These are phyloP conservation scores for Anoplius nigerrimus DNA, from an alignment of 2,888 invertebrate genomes.

Conservation along the genomic window DNA sequence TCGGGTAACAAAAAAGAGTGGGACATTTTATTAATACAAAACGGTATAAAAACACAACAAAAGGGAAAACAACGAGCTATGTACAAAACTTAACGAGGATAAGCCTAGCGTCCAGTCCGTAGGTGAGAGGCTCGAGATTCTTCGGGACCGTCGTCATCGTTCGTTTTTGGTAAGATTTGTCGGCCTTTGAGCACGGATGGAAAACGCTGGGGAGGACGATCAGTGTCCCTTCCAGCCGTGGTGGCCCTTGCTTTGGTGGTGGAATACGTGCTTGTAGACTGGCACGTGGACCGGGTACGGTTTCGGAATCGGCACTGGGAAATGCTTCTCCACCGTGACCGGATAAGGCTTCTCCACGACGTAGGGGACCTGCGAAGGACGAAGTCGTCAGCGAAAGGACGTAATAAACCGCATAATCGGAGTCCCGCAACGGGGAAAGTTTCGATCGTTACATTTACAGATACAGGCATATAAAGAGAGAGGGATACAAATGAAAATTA, in stretches of 20 bases:
- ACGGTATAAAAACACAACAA: constrained; percentile 26
- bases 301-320: constrained; percentile 77
- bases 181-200: neutral
- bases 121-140: constrained; percentile 3
- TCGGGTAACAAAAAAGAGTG: neutral
- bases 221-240: constrained; percentile 63
- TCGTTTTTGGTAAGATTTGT: constrained; percentile 45
- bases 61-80: constrained; percentile 45
- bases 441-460: no score
- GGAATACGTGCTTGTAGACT: constrained; percentile 76
- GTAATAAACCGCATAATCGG: no score
- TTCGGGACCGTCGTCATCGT: constrained; percentile 2
- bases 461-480: neutral
- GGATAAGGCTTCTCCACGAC: constrained; percentile 79
- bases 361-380: constrained; percentile 75
- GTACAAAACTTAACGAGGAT: constrained; percentile 48
- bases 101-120: constrained; percentile 2
- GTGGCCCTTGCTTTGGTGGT: constrained; percentile 65
- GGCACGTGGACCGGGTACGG: constrained; percentile 79
- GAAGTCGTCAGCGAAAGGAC: no score
- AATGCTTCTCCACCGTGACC: constrained; percentile 78
- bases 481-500: neutral
- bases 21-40: constrained; percentile 52
- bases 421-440: no score
- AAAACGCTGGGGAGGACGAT: constrained; percentile 16